Percentiles rank a stretch among this genome's conserved stretches.
Evolutionary conservation across 1,140 invertebrate species (phyloP).

Genomic region (Drosophila orosa): DNA sequence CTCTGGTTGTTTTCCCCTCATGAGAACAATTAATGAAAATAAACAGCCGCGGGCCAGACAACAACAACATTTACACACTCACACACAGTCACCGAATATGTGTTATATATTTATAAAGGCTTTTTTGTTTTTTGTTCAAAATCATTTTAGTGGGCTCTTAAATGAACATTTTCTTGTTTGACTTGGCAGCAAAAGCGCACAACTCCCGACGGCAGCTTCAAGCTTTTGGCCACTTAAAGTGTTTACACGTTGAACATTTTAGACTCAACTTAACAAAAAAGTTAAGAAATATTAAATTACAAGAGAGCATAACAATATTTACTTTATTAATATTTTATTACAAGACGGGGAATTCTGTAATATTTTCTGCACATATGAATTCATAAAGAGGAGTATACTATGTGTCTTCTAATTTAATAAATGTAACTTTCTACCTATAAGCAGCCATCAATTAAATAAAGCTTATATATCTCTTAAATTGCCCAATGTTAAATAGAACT

Average conservation of each 20-base stretch:
- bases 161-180: slow-evolving; percentile 55
- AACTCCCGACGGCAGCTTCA: slow-evolving; percentile 43
- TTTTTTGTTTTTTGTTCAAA: slow-evolving; percentile 64
- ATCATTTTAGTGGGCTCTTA: slow-evolving; percentile 81
- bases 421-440: no score
- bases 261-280: background rate
- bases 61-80: slow-evolving; percentile 28
- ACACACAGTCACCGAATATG: slow-evolving; percentile 16
- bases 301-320: background rate
- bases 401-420: no score
- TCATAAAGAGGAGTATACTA: no score
- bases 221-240: slow-evolving; percentile 33
- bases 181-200: slow-evolving; percentile 40
- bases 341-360: no score
- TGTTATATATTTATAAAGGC: slow-evolving; percentile 72
- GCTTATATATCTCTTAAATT: background rate
- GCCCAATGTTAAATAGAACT: no score
- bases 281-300: no score
- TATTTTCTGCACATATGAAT: no score
- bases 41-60: slow-evolving; percentile 76
- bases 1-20: slow-evolving; percentile 60
- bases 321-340: no score
- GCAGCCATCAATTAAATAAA: no score
- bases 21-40: slow-evolving; percentile 83
- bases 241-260: slow-evolving; percentile 1